Evolutionary conservation across 2,888 invertebrate genomes (phyloP).

Genomic region (Hololepta plana): DNA sequence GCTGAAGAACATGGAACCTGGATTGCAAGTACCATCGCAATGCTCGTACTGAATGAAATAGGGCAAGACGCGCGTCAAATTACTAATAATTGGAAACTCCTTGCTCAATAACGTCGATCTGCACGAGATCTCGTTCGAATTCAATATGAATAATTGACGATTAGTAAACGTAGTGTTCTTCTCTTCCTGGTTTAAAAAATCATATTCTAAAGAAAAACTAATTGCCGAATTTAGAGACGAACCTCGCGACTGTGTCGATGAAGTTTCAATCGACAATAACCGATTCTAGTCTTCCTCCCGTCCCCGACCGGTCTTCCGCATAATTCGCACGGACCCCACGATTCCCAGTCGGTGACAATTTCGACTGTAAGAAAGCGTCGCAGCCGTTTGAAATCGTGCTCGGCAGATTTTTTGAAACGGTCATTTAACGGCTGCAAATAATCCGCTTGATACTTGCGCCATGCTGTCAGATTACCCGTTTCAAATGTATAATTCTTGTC

Average conservation of each 20-base stretch:
- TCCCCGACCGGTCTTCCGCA: constrained; percentile 24
- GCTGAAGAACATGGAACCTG: constrained; percentile 12
- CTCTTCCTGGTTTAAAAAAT: too few relatives aligned
- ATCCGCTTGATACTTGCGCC: constrained; percentile 30
- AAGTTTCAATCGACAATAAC: constrained; percentile 31
- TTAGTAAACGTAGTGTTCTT: constrained; percentile 1
- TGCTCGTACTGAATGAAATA: constrained; percentile 27
- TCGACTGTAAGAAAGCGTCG: constrained; percentile 27
- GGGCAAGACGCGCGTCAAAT: constrained; percentile 29
- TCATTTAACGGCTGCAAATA: constrained; percentile 29
- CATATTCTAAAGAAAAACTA: constrained; percentile 1
- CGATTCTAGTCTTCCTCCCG: constrained; percentile 27
- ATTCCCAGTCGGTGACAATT: constrained; percentile 31
- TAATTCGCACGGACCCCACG: constrained; percentile 34
- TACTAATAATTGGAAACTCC: constrained; percentile 29
- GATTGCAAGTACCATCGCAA: constrained; percentile 25
- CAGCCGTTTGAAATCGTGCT: constrained; percentile 25
- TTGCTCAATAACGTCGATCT: constrained; percentile 27
- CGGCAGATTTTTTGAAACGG: constrained; percentile 26
- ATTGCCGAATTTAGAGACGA: not conserved
- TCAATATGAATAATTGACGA: constrained; percentile 8
- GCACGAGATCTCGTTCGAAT: constrained; percentile 24
- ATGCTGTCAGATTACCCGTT: constrained; percentile 29
- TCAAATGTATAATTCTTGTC: constrained; percentile 11
- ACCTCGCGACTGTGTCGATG: constrained; percentile 3